These are phyloP conservation scores for Gopherus flavomarginatus DNA, from an alignment of 2,113 vertebrate species.

Conservation along the genomic window DNA sequence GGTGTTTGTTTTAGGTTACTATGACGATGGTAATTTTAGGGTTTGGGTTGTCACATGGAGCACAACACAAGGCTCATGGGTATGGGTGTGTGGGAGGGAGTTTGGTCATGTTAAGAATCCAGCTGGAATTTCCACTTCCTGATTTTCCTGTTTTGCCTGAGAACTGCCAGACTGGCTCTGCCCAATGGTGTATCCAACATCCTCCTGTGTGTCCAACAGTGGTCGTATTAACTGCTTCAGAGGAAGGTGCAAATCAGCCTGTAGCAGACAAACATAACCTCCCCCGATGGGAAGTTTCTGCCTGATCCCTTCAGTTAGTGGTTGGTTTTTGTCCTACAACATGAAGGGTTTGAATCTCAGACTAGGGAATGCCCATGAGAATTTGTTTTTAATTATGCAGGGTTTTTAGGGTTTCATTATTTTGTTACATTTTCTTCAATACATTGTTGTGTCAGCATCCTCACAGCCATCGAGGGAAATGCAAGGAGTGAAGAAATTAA, in stretches of 20 bases:
- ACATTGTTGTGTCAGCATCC: not conserved
- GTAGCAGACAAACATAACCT: not conserved
- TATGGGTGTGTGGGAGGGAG: not conserved
- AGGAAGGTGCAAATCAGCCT: not conserved
- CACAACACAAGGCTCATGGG: not conserved
- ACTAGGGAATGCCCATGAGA: not conserved
- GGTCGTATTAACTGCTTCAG: not conserved
- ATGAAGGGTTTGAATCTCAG: not conserved
- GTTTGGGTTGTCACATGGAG: slow-evolving; percentile 13
- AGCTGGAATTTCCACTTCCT: not conserved
- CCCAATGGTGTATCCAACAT: not conserved
- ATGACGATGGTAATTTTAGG: not conserved
- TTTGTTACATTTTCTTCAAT: not conserved
- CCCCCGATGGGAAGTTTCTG: not conserved
- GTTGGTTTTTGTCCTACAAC: not conserved
- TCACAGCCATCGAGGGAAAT: not conserved
- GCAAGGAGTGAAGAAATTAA: not conserved
- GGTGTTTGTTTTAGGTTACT: not conserved
- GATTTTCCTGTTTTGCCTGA: not conserved
- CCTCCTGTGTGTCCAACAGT: not conserved
- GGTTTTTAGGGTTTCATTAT: not conserved
- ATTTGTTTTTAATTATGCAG: not conserved
- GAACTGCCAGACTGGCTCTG: not conserved
- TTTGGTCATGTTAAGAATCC: not conserved
- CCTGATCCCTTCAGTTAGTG: not conserved